Conservation (phyloP, 2,888 invertebrate genomes). For the Tetheella fluctuosa region DNA sequence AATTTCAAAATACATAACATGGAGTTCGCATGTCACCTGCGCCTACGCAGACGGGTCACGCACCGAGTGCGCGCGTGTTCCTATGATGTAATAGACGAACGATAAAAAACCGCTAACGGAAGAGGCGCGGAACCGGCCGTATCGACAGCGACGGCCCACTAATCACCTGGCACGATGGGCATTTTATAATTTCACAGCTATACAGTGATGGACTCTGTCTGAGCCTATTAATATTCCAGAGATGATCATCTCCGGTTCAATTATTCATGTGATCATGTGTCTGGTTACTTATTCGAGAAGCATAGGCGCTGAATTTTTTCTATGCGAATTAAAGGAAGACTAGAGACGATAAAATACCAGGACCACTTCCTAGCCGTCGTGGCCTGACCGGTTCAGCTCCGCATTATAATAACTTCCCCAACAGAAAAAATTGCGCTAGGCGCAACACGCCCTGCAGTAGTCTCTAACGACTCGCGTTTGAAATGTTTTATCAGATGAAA, state of each 20-base stretch:
- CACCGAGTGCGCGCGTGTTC: slow-evolving; percentile 54
- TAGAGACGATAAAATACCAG: slow-evolving; percentile 53
- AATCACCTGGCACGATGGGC: slow-evolving; percentile 55
- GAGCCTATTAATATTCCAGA: slow-evolving; percentile 51
- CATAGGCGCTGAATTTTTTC: slow-evolving; percentile 55
- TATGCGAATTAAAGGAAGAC: slow-evolving; percentile 48
- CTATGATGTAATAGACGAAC: slow-evolving; percentile 73
- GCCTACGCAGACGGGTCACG: slow-evolving; percentile 74
- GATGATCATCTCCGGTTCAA: slow-evolving; percentile 51
- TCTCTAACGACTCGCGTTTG: slow-evolving; percentile 46
- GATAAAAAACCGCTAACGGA: slow-evolving; percentile 72
- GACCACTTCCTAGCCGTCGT: slow-evolving; percentile 55
- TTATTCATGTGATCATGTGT: slow-evolving; percentile 64
- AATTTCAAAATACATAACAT: slow-evolving; percentile 55
- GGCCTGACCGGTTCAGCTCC: slow-evolving; percentile 58
- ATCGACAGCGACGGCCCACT: slow-evolving; percentile 51
- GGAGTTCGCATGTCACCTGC: slow-evolving; percentile 78
- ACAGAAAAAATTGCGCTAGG: slow-evolving; percentile 58
- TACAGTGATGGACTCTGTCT: slow-evolving; percentile 28
- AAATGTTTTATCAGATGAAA: slow-evolving; percentile 39
- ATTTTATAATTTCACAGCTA: slow-evolving; percentile 57
- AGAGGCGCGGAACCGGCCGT: slow-evolving; percentile 69
- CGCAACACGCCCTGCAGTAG: slow-evolving; percentile 43
- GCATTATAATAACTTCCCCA: slow-evolving; percentile 63
- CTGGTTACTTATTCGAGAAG: slow-evolving; percentile 50